phyloP scores from a whole-genome alignment of 2,888 invertebrate species.

The Drosophila peninsularis region DNA sequence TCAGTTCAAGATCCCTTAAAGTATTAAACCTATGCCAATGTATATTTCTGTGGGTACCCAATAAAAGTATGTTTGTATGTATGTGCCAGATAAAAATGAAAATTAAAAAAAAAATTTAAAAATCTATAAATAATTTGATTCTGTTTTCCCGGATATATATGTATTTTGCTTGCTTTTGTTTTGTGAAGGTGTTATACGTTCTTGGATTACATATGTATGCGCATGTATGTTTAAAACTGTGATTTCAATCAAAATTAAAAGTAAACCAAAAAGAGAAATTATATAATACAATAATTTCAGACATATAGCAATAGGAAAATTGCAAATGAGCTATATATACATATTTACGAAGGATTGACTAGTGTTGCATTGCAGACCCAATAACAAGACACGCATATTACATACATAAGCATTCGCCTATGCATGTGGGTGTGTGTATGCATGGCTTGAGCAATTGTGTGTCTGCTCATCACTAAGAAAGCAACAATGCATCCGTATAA shows the following conservation, averaged over 20 bases:
- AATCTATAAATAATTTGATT: neutral
- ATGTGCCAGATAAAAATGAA: neutral
- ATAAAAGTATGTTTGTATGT: constrained; percentile 8
- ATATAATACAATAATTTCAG: neutral
- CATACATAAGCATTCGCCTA: too few relatives aligned
- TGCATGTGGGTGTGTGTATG: neutral
- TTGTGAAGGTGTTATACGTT: neutral
- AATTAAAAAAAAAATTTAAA: neutral
- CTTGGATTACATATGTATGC: neutral
- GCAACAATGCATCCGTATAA: neutral
- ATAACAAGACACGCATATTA: too few relatives aligned
- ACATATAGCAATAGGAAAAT: neutral
- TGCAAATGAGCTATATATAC: neutral
- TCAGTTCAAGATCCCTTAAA: neutral
- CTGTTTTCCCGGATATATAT: neutral
- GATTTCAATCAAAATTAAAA: constrained; percentile 11
- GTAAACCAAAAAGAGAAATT: neutral
- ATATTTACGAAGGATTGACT: neutral
- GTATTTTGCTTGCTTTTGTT: neutral
- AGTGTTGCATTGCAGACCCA: too few relatives aligned
- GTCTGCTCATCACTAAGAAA: neutral
- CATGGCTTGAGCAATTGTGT: neutral
- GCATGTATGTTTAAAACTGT: constrained; percentile 6
- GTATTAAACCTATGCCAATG: neutral
- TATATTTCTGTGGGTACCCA: neutral